Evolutionary conservation across 2,888 invertebrate species (phyloP).

Genomic region (Orthosia gothica): DNA sequence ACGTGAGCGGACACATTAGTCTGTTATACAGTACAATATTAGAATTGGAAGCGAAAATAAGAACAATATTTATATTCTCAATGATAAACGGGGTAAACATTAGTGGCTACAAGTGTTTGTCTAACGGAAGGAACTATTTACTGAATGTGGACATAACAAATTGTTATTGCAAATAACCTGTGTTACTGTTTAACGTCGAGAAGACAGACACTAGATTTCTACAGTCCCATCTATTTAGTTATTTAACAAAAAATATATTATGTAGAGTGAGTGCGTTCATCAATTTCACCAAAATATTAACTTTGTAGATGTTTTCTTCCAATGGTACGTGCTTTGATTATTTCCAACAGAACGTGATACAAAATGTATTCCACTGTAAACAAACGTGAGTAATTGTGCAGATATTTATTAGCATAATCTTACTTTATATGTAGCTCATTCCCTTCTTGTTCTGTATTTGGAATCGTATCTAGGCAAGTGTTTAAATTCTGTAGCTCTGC

Average conservation of each 20-base stretch:
- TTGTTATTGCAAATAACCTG: slow-evolving; percentile 51
- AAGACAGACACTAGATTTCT: slow-evolving; percentile 38
- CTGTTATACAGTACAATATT: slow-evolving; percentile 35
- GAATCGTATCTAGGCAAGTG: slow-evolving; percentile 64
- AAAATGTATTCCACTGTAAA: slow-evolving; percentile 76
- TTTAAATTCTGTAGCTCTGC: slow-evolving; percentile 58
- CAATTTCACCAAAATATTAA: slow-evolving; percentile 62
- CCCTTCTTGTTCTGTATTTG: slow-evolving; percentile 74
- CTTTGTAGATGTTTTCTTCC: slow-evolving; percentile 62
- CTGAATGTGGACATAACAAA: slow-evolving; percentile 57
- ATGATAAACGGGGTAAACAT: slow-evolving; percentile 40
- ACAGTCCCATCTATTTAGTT: slow-evolving; percentile 30
- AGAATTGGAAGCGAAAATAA: slow-evolving; percentile 38
- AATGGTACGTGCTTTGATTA: slow-evolving; percentile 73
- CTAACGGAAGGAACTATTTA: slow-evolving; percentile 58
- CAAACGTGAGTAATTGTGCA: slow-evolving; percentile 78
- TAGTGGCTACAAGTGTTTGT: slow-evolving; percentile 47
- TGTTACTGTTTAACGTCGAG: slow-evolving; percentile 48
- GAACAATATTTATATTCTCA: slow-evolving; percentile 50
- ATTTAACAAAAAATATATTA: slow-evolving; percentile 36
- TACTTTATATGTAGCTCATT: slow-evolving; percentile 73
- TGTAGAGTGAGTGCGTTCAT: slow-evolving; percentile 33
- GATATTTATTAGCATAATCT: slow-evolving; percentile 74
- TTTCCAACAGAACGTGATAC: slow-evolving; percentile 73
- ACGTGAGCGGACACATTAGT: slow-evolving; percentile 39